Evolutionary conservation across 2,888 invertebrate species (phyloP).

Genomic region (Mesorhabditis spiculigera): DNA sequence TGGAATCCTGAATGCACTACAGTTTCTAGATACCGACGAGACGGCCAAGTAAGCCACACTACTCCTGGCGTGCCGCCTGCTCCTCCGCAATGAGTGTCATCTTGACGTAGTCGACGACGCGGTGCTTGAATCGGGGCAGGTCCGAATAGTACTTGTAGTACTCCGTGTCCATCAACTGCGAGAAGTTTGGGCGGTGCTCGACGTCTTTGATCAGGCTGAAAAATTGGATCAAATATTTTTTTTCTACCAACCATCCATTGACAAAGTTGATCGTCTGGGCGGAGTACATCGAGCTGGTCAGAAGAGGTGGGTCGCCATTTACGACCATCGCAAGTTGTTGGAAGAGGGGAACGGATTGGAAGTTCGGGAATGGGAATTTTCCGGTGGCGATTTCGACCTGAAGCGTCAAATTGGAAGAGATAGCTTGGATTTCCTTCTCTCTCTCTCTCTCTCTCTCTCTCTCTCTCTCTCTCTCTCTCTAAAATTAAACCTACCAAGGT

Average conservation of each 20-base stretch:
- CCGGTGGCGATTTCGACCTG: conserved; percentile 92
- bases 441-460: too few relatives aligned
- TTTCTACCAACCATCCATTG: conserved; percentile 42
- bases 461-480: too few relatives aligned
- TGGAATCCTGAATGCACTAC: too few relatives aligned
- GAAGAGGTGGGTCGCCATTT: conserved; percentile 82
- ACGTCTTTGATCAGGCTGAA: conserved; percentile 92
- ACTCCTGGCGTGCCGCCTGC: too few relatives aligned
- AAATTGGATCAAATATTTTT: too few relatives aligned
- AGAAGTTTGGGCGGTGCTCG: conserved; percentile 89
- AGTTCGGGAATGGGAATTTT: conserved; percentile 85
- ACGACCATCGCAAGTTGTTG: conserved; percentile 94
- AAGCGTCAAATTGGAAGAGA: too few relatives aligned
- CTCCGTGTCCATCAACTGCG: conserved; percentile 81
- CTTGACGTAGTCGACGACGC: conserved; percentile 13
- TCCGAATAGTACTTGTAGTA: conserved; percentile 62
- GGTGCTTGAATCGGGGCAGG: conserved; percentile 15
- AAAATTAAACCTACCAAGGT: conserved; percentile 60
- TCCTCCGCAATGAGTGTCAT: background rate
- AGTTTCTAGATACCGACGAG: too few relatives aligned
- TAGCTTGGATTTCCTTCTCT: too few relatives aligned
- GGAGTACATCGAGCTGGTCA: conserved; percentile 22
- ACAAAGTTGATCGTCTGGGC: conserved; percentile 24
- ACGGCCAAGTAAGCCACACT: too few relatives aligned
- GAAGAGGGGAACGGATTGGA: conserved; percentile 85